A percentile compares a stretch with the other conserved stretches of the same genome.
Evolutionary conservation across 1,140 invertebrate genomes (phyloP).

Genomic region (Drosophila mojavensis): DNA sequence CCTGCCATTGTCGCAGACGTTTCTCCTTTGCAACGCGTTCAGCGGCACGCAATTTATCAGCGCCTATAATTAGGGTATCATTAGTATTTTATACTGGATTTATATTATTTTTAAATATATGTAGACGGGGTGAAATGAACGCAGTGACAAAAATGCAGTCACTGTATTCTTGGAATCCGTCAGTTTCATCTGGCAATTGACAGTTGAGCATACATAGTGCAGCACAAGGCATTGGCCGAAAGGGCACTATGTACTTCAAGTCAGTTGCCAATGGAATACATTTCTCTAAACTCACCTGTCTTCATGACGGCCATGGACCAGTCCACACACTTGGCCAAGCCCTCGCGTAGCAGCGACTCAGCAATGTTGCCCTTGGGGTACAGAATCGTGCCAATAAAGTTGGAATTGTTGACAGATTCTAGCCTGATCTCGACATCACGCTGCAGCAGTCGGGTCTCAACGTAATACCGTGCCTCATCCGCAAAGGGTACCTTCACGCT

Average conservation of each 20-base stretch:
- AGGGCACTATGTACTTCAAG: conserved; percentile 39
- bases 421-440: conserved; percentile 96
- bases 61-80: conserved; percentile 85
- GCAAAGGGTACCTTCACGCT: conserved; percentile 84
- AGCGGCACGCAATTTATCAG: conserved; percentile 92
- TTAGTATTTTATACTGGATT: not conserved
- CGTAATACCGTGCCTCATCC: conserved; percentile 90
- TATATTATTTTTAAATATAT: not conserved
- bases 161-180: conserved; percentile 81
- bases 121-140: conserved; percentile 84
- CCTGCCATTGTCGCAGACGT: conserved; percentile 94
- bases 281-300: conserved; percentile 84
- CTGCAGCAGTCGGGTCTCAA: conserved; percentile 95
- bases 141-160: conserved; percentile 34
- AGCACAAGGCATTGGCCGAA: conserved; percentile 49
- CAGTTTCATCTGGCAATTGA: conserved; percentile 64
- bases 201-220: conserved; percentile 37
- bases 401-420: conserved; percentile 95
- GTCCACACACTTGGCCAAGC: conserved; percentile 98
- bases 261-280: conserved; percentile 30
- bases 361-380: conserved; percentile 98
- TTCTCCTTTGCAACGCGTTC: conserved; percentile 95
- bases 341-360: conserved; percentile 94
- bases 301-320: conserved; percentile 97
- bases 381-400: conserved; percentile 96